Evolutionary conservation across 2,113 vertebrate genomes (phyloP).

Genomic region (Crypturellus undulatus): DNA sequence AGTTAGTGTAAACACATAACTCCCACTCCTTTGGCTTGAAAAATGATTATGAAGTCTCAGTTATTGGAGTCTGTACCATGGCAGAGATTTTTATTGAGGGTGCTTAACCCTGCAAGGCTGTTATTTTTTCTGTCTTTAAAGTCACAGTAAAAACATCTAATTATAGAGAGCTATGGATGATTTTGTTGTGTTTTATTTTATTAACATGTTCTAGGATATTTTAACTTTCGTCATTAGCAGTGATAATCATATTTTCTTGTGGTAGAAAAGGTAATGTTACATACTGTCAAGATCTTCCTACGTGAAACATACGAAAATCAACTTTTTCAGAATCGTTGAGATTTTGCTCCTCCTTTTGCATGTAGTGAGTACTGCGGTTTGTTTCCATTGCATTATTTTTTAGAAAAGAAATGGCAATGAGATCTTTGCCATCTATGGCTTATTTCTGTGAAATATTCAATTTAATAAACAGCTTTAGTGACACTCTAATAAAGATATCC

Average conservation of each 20-base stretch:
- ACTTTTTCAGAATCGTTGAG: background rate
- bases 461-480: background rate
- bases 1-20: background rate
- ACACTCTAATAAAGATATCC: background rate
- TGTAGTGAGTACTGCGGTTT: background rate
- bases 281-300: background rate
- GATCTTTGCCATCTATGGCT: background rate
- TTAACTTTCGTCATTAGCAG: background rate
- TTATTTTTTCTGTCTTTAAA: background rate
- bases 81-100: background rate
- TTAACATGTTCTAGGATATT: background rate
- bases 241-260: background rate
- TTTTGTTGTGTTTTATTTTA: background rate
- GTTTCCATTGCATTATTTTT: background rate
- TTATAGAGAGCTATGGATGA: background rate
- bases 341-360: background rate
- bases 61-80: background rate
- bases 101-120: background rate
- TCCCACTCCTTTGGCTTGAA: background rate
- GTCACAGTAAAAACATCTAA: background rate
- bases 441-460: background rate
- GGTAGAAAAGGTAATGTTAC: background rate
- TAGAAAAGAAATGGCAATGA: background rate
- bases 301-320: background rate
- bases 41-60: background rate